Base-by-base conservation (phyloP, 2,797 vertebrate genomes). In the Kryptopterus vitreolus region DNA sequence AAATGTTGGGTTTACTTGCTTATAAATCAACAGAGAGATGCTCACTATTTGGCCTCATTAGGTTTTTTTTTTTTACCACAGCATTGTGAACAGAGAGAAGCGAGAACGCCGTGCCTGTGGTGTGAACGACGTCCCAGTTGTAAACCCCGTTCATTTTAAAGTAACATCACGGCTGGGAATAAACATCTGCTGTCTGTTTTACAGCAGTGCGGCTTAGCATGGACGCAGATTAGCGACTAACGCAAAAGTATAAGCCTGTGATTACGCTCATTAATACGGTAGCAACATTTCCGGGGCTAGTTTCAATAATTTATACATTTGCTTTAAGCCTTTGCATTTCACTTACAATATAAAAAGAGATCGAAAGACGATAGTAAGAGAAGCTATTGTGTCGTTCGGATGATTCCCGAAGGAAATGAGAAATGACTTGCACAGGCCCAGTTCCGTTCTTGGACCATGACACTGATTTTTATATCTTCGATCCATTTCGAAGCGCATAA, bases 221-320 rank as follows among this genome's bases (percentile, higher is more conserved):
- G 61, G 80, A 65, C 59, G 72, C 78, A 85, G 86, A 87, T 85
- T 86, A 82, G 75, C 78, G 59, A 82, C 76, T 85, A 86, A 85
- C 85, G 82, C 79, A 63, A 55, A 63, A n/a, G 24, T 59, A 83
- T 71, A 59, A 62, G 57, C 35, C 58, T 81, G 65, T 82, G 80
- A 85, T 85, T 80, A 82, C 50, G 76, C 50, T 81, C 77, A 66
- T 43, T 65, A 74, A 63, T 71, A 73, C 58, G 61, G 61, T 63
- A 6, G 75, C 63, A 46, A 73, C 61, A 78, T 63, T 79, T 80
- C 35, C 53, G 35, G 43, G 58, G 58, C 50, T n/a, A n/a, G 65
- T 57, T 84, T 53, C 10, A 53, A 38, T 66, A 61, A 58, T 61
- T 76, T 13, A 78, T 65, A 46, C 35, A 70, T 74, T 13, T 48